Conservation (phyloP, 1,140 invertebrate genomes). For the Orius insidiosus region DNA sequence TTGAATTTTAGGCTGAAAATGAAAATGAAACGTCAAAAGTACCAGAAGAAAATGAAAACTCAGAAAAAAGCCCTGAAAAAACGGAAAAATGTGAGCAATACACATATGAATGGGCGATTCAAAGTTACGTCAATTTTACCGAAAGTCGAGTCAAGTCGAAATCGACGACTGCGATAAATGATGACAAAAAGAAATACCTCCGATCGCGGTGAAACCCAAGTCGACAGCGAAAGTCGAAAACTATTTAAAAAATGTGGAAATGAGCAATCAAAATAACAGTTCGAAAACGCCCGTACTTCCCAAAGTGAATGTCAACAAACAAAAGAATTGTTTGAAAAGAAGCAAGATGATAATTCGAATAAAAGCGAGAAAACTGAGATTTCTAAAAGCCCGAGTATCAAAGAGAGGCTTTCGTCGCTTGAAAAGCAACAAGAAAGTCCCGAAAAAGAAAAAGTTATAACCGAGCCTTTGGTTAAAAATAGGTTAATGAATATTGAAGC, state of each 20-base stretch:
- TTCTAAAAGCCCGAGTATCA: constrained; percentile 32
- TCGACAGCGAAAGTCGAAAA: constrained; percentile 26
- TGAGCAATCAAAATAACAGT: constrained; percentile 9
- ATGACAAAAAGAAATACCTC: constrained; percentile 26
- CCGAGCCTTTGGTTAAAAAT: constrained; percentile 36
- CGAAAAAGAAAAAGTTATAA: constrained; percentile 14
- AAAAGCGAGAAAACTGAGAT: constrained; percentile 10
- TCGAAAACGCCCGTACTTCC: constrained; percentile 34
- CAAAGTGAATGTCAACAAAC: constrained; percentile 64
- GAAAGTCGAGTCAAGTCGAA: constrained; percentile 27
- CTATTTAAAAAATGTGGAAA: constrained; percentile 30
- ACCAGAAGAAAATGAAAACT: constrained; percentile 4
- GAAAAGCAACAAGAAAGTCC: constrained; percentile 30
- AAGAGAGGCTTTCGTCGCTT: constrained; percentile 48
- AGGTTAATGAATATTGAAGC: constrained; percentile 43
- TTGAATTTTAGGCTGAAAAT: constrained; percentile 6
- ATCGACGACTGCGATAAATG: constrained; percentile 23
- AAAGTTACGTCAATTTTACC: constrained; percentile 56
- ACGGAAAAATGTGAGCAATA: constrained; percentile 45
- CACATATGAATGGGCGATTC: constrained; percentile 70
- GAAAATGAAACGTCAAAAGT: constrained; percentile 11
- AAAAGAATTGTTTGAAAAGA: constrained; percentile 63
- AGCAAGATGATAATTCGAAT: constrained; percentile 2
- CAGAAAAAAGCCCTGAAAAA: neutral
- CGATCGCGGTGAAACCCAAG: constrained; percentile 16